Evolutionary conservation across 2,797 vertebrate genomes (phyloP).

Genomic region (Muscicapa striata): DNA sequence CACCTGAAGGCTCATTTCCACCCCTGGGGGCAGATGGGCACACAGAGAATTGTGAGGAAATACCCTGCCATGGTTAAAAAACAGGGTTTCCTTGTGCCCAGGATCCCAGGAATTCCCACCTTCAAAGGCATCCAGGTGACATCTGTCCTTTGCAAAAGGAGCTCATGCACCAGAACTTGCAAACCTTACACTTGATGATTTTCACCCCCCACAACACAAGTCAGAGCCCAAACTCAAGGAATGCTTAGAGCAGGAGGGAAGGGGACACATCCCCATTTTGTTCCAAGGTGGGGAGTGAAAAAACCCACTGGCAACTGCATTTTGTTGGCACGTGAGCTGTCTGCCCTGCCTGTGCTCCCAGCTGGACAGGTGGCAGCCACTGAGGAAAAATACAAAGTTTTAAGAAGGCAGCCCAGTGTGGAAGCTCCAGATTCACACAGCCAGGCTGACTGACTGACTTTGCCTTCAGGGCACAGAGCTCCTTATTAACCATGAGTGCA

Average conservation of each 20-base stretch:
- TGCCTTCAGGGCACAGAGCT: constrained; percentile 75
- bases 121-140: neutral
- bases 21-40: neutral
- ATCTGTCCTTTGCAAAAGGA: neutral
- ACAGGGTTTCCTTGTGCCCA: fast-evolving
- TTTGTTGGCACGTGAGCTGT: fast-evolving
- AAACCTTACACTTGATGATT: neutral
- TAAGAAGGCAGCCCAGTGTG: fast-evolving
- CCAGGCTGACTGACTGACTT: constrained; percentile 63
- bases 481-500: constrained; percentile 77
- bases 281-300: neutral
- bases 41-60: neutral
- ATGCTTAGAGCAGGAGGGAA: neutral
- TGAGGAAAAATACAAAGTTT: fast-evolving
- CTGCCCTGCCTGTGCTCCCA: neutral
- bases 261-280: neutral
- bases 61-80: neutral
- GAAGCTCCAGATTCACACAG: constrained; percentile 47
- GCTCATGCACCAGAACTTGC: neutral
- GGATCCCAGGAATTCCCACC: neutral
- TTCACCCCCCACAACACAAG: neutral
- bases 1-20: neutral
- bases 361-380: neutral
- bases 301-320: neutral
- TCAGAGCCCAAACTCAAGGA: neutral